Percentiles rank a stretch among this genome's conserved stretches.
phyloP scores from a whole-genome alignment of 2,797 vertebrate species.

The Dallia pectoralis region DNA sequence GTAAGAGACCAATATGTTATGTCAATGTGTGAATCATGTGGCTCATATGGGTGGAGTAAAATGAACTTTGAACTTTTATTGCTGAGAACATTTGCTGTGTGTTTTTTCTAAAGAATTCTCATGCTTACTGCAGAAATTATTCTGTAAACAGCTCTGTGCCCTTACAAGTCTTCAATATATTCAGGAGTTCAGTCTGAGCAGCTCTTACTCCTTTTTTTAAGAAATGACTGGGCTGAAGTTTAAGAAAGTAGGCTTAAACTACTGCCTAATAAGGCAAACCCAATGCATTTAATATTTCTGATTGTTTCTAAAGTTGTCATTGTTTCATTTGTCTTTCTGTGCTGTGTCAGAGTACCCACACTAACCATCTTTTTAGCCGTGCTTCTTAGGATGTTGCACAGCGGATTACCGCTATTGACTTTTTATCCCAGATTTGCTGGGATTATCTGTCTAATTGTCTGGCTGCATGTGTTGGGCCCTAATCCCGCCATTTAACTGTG shows the following conservation, averaged over 20 bases:
- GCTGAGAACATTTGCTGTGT: background rate
- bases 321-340: background rate
- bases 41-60: background rate
- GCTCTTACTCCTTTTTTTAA: background rate
- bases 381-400: background rate
- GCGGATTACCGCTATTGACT: background rate
- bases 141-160: background rate
- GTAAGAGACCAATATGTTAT: background rate
- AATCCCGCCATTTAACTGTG: background rate
- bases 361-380: background rate
- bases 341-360: background rate
- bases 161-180: background rate
- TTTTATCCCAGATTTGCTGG: background rate
- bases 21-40: background rate
- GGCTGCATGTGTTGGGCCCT: background rate
- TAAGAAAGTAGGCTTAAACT: background rate
- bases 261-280: background rate
- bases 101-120: background rate
- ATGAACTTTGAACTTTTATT: background rate
- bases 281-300: background rate
- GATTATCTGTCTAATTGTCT: slow-evolving; percentile 1
- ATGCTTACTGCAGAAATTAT: background rate
- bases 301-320: too few relatives aligned
- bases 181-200: background rate
- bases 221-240: background rate